Conservation (phyloP, 2,797 vertebrate genomes). For the Microcaecilia unicolor region DNA sequence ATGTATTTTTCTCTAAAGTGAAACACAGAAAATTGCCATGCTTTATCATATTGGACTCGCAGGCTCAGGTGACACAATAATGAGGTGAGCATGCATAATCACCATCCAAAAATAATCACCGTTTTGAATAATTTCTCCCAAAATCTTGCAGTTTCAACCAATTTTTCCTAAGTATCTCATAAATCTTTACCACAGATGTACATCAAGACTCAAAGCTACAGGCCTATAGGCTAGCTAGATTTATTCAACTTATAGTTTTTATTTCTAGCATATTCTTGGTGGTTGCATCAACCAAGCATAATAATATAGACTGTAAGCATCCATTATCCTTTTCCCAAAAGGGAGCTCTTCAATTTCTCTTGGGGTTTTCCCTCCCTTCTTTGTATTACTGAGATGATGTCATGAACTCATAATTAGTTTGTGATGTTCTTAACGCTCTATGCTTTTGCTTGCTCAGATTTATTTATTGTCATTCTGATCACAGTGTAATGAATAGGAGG, state of each 20-base stretch:
- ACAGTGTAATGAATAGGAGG: conserved; percentile 19
- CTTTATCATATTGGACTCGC: conserved; percentile 81
- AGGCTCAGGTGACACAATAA: conserved; percentile 82
- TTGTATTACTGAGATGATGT: conserved; percentile 65
- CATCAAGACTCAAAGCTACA: conserved; percentile 83
- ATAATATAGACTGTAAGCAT: conserved; percentile 69
- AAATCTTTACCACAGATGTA: conserved; percentile 93
- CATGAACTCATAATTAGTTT: conserved; percentile 64
- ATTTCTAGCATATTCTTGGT: conserved; percentile 83
- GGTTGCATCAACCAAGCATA: conserved; percentile 73
- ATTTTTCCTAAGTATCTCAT: conserved; percentile 85
- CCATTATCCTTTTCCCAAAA: conserved; percentile 67
- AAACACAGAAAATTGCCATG: conserved; percentile 86
- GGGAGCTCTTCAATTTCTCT: conserved; percentile 55
- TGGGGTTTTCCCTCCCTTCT: conserved; percentile 48
- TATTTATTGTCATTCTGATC: conserved; percentile 40
- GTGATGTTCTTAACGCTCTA: conserved; percentile 44
- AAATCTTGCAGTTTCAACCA: conserved; percentile 87
- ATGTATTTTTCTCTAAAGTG: conserved; percentile 79
- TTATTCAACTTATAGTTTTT: conserved; percentile 84
- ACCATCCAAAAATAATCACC: conserved; percentile 90
- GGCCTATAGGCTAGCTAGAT: conserved; percentile 88
- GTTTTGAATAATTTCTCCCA: conserved; percentile 90
- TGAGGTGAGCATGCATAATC: conserved; percentile 97
- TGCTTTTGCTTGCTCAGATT: conserved; percentile 33